phyloP scores from a whole-genome alignment of 2,888 invertebrate species.

The Leptopterna dolabrata region DNA sequence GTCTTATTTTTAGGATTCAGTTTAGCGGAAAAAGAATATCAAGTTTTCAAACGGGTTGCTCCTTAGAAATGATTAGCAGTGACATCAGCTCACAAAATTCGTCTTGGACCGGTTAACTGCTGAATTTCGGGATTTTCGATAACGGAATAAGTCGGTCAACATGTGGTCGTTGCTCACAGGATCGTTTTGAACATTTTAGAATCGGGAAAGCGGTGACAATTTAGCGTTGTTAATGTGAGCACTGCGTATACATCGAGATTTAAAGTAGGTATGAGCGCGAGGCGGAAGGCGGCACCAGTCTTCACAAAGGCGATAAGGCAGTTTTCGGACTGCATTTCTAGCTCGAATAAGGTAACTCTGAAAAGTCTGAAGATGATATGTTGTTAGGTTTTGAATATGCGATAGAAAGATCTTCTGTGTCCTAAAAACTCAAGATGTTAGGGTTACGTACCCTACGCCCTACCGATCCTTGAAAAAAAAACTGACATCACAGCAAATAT shows the following conservation, averaged over 20 bases:
- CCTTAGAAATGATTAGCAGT: not conserved
- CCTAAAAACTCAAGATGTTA: too few relatives aligned
- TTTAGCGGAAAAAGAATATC: not conserved
- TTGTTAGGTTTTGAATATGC: too few relatives aligned
- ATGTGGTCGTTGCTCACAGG: not conserved
- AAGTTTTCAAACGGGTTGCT: not conserved
- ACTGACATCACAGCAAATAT: too few relatives aligned
- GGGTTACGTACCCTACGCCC: too few relatives aligned
- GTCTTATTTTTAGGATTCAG: not conserved
- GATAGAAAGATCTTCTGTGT: too few relatives aligned
- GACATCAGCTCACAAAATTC: not conserved
- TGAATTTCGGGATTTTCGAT: not conserved
- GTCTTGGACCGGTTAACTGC: not conserved
- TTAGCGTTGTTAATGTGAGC: too few relatives aligned
- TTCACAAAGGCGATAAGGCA: not conserved
- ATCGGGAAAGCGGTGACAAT: too few relatives aligned
- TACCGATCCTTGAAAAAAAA: too few relatives aligned
- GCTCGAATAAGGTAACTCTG: not conserved
- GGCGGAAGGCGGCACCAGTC: not conserved
- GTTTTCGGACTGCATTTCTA: slow-evolving; percentile 13
- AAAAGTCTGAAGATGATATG: too few relatives aligned
- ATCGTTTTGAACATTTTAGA: not conserved
- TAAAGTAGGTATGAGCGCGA: not conserved
- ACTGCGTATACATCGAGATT: too few relatives aligned
- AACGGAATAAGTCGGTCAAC: not conserved